These are phyloP conservation scores for Neodiprion virginianus DNA, from an alignment of 1,140 invertebrate genomes.

Conservation along the genomic window DNA sequence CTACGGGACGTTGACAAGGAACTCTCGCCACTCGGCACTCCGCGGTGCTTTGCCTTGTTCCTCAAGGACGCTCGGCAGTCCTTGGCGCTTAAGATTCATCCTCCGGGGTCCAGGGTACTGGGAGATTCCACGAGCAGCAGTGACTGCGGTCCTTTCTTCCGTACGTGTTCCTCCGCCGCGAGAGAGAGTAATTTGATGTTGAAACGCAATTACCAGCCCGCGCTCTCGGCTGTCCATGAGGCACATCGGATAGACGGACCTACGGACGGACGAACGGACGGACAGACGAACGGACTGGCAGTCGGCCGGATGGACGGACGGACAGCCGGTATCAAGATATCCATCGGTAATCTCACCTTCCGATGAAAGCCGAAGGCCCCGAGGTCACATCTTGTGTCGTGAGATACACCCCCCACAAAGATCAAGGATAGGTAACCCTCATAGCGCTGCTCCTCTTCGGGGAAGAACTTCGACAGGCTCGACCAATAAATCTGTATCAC, in stretches of 20 bases:
- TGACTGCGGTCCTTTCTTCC: too few relatives aligned
- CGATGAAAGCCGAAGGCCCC: not conserved
- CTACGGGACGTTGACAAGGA: too few relatives aligned
- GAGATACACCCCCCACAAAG: not conserved
- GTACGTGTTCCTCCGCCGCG: too few relatives aligned
- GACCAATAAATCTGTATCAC: not conserved
- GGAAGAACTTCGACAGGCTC: not conserved
- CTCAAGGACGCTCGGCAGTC: not conserved
- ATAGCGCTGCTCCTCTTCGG: too few relatives aligned
- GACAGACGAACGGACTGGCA: not conserved
- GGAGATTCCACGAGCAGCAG: constrained; percentile 16
- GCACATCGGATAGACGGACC: not conserved
- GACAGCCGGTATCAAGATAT: not conserved
- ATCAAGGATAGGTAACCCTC: not conserved
- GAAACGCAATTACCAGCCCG: not conserved
- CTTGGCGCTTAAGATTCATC: constrained; percentile 10
- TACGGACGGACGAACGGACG: not conserved
- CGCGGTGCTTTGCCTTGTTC: too few relatives aligned
- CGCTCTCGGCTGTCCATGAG: not conserved
- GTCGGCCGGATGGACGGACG: not conserved
- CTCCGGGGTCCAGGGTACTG: constrained; percentile 18
- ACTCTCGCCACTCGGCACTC: too few relatives aligned
- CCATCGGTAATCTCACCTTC: not conserved
- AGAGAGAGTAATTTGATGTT: constrained; percentile 6
- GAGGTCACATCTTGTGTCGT: constrained; percentile 1